phyloP scores from a whole-genome alignment of 2,888 invertebrate genomes.

The Lepidonotus clava region DNA sequence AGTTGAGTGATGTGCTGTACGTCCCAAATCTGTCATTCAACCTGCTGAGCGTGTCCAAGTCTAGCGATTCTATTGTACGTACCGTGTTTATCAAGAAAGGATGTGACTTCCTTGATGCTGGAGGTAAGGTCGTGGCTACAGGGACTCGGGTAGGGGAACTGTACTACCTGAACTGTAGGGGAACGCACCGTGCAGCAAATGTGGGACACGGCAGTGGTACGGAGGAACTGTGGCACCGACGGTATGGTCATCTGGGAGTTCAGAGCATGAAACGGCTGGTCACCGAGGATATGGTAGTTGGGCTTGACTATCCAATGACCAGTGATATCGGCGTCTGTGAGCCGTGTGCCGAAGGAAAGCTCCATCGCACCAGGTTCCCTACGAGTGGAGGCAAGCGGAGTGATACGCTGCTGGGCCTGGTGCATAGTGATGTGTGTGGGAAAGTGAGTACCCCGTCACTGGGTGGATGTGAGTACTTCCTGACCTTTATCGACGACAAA shows the following conservation, averaged over 20 bases:
- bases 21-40: conserved; percentile 53
- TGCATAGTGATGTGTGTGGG: conserved; percentile 55
- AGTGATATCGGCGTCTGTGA: conserved; percentile 36
- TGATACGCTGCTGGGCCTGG: neutral
- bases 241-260: conserved; percentile 44
- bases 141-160: conserved; percentile 25
- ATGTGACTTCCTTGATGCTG: conserved; percentile 41
- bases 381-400: neutral
- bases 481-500: conserved; percentile 55
- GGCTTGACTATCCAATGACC: neutral
- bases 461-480: conserved; percentile 43
- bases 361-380: conserved; percentile 6
- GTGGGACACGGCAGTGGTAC: neutral
- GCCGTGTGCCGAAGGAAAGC: conserved; percentile 46
- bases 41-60: conserved; percentile 50
- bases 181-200: neutral
- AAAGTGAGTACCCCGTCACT: neutral
- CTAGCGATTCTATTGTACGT: neutral
- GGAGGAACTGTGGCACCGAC: conserved; percentile 45
- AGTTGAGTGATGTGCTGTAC: conserved; percentile 47
- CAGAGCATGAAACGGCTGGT: conserved; percentile 38
- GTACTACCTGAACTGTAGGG: neutral
- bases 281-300: neutral
- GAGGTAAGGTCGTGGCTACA: conserved; percentile 13
- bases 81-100: conserved; percentile 29